Conservation (phyloP, 2,113 vertebrate species). For the Lipotes vexillifer region DNA sequence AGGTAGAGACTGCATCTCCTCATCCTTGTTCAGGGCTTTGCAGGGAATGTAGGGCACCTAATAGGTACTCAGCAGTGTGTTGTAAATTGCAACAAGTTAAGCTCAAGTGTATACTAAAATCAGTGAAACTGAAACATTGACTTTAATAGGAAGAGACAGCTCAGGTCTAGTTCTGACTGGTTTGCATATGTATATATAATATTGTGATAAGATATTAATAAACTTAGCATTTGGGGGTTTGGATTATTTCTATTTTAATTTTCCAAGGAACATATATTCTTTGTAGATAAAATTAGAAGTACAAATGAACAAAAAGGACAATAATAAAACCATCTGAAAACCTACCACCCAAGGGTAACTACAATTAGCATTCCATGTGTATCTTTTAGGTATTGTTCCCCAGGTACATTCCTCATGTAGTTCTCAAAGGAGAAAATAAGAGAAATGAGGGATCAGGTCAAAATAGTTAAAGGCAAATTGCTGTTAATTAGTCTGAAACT, state of each 20-base stretch:
- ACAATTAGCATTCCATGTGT: not conserved
- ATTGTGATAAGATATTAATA: not conserved
- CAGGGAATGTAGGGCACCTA: too few species aligned
- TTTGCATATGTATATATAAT: not conserved
- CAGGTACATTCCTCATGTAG: not conserved
- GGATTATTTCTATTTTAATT: not conserved
- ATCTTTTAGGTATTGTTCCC: not conserved
- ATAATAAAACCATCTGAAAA: not conserved
- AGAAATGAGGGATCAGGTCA: not conserved
- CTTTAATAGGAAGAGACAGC: not conserved
- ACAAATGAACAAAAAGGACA: not conserved
- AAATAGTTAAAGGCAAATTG: not conserved
- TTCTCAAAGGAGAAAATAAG: not conserved
- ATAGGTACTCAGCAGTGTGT: not conserved
- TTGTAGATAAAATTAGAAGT: not conserved
- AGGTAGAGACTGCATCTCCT: not conserved
- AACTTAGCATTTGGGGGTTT: not conserved
- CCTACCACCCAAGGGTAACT: not conserved
- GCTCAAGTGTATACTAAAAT: not conserved
- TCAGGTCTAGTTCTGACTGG: not conserved
- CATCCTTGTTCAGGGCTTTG: not conserved
- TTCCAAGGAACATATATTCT: not conserved
- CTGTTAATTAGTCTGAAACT: not conserved
- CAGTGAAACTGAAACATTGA: not conserved
- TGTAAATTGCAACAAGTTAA: not conserved